Conservation (phyloP, 2,888 invertebrate species). For the Diogma glabrata region DNA sequence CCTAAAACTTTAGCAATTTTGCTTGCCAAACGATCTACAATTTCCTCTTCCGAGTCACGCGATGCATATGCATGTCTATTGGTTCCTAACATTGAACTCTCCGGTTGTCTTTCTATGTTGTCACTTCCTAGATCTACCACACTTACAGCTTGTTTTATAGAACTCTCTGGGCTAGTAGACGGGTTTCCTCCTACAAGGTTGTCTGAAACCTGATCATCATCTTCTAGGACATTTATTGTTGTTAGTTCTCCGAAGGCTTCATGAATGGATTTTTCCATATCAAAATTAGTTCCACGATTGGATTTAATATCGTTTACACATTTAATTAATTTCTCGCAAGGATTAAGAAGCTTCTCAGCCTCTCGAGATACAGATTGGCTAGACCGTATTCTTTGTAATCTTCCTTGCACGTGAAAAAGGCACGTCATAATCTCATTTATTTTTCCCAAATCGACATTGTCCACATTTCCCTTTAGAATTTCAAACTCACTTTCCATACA, state of each 20-base stretch:
- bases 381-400: not conserved
- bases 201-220: not conserved
- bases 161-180: not conserved
- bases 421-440: not conserved
- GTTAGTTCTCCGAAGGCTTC: not conserved
- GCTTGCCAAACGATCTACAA: not conserved
- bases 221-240: not conserved
- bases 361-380: not conserved
- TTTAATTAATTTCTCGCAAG: not conserved
- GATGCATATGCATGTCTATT: not conserved
- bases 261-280: not conserved
- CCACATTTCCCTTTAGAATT: not conserved
- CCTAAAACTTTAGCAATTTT: not conserved
- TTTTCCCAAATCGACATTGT: not conserved
- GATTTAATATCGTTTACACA: not conserved
- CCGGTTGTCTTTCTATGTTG: not conserved
- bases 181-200: no score
- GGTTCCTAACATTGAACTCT: no score
- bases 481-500: not conserved
- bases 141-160: not conserved
- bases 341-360: not conserved
- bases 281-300: not conserved
- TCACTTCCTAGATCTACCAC: not conserved
- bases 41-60: not conserved
- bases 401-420: not conserved